phyloP scores from a whole-genome alignment of 2,113 vertebrate genomes.

The human region GRCh38 chr5:89662501-89663000 shows the following conservation, averaged over 20 bases:
- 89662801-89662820: neutral
- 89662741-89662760: neutral
- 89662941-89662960: neutral
- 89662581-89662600: neutral
- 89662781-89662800: neutral
- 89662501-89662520: neutral
- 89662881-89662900: neutral
- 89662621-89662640: neutral
- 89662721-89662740: neutral
- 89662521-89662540: neutral
- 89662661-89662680: neutral
- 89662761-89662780: neutral
- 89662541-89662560: neutral
- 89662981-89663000: neutral
- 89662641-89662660: neutral
- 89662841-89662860: neutral
- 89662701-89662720: neutral
- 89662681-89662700: slow-evolving; percentile 16
- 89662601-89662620: neutral
- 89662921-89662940: neutral
- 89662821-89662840: neutral
- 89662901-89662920: neutral
- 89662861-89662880: neutral
- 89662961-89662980: neutral
- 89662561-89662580: neutral